Percentiles rank a stretch among this genome's conserved stretches.
phyloP scores from a whole-genome alignment of 2,888 invertebrate species.

The Eupithecia inturbata region DNA sequence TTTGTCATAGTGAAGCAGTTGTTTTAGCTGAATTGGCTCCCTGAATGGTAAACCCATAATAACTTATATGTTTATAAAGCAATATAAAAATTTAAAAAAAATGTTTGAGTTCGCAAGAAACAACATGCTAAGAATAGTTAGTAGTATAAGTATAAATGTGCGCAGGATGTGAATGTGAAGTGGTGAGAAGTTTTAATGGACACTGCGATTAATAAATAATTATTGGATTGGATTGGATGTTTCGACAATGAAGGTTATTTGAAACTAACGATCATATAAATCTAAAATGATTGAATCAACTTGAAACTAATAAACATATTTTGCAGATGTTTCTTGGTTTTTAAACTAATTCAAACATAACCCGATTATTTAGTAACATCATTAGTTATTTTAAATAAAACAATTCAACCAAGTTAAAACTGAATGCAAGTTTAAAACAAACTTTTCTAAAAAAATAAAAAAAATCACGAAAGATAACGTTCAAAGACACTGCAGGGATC shows the following conservation, averaged over 20 bases:
- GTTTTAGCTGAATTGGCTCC: not conserved
- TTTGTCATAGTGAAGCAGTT: not conserved
- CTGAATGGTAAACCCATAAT: not conserved
- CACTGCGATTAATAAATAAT: not conserved
- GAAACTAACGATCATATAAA: not conserved
- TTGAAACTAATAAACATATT: not conserved
- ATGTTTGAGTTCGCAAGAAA: conserved; percentile 35
- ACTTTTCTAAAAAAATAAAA: not conserved
- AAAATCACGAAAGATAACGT: not conserved
- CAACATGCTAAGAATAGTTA: conserved; percentile 27
- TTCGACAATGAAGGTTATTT: not conserved
- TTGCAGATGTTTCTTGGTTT: not conserved
- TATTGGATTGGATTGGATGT: not conserved
- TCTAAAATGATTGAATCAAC: not conserved
- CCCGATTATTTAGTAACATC: not conserved
- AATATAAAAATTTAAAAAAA: not conserved
- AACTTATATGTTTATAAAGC: not conserved
- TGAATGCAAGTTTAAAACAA: not conserved
- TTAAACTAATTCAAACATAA: not conserved
- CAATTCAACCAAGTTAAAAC: not conserved
- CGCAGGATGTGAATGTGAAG: not conserved
- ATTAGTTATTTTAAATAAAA: not conserved
- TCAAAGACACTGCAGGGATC: not conserved
- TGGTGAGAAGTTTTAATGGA: not conserved
- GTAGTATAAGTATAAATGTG: not conserved